Percentiles rank a stretch among this genome's conserved stretches.
phyloP scores from a whole-genome alignment of 37 sponge, comb jelly and placozoan genomes.

The Aplysina aerophoba region DNA sequence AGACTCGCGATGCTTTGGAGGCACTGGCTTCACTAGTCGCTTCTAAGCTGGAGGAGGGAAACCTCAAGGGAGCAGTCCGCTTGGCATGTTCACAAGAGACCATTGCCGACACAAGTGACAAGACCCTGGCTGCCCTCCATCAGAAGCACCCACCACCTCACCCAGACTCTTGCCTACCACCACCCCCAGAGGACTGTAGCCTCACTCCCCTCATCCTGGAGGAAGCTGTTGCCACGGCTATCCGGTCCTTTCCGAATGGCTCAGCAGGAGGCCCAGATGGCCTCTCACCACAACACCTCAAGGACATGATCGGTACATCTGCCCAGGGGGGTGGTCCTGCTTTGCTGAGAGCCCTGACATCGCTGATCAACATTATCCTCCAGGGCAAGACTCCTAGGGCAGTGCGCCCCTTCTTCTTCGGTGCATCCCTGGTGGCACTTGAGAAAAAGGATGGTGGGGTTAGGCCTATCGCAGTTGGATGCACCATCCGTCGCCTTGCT shows the following conservation, averaged over 20 bases:
- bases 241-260: conserved; percentile 40
- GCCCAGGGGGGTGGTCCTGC: conserved; percentile 26
- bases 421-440: conserved; percentile 45
- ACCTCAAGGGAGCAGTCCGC: conserved; percentile 5
- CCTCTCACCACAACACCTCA: conserved; percentile 48
- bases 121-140: neutral
- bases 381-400: conserved; percentile 32
- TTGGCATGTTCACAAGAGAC: conserved; percentile 13
- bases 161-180: neutral
- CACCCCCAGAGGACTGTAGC: neutral
- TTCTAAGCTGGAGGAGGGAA: conserved; percentile 13
- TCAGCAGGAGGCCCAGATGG: conserved; percentile 61
- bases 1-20: neutral
- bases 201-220: neutral
- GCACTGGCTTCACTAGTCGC: neutral
- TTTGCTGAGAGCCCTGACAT: conserved; percentile 35
- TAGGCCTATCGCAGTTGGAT: conserved; percentile 56
- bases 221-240: neutral
- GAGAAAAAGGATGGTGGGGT: conserved; percentile 50
- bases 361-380: conserved; percentile 31
- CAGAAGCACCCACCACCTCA: conserved; percentile 13
- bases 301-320: conserved; percentile 13
- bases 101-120: neutral
- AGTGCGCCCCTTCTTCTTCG: conserved; percentile 52
- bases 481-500: conserved; percentile 43